These are phyloP conservation scores for Drosophila paranaensis DNA, from an alignment of 2,888 invertebrate species.

Conservation along the genomic window DNA sequence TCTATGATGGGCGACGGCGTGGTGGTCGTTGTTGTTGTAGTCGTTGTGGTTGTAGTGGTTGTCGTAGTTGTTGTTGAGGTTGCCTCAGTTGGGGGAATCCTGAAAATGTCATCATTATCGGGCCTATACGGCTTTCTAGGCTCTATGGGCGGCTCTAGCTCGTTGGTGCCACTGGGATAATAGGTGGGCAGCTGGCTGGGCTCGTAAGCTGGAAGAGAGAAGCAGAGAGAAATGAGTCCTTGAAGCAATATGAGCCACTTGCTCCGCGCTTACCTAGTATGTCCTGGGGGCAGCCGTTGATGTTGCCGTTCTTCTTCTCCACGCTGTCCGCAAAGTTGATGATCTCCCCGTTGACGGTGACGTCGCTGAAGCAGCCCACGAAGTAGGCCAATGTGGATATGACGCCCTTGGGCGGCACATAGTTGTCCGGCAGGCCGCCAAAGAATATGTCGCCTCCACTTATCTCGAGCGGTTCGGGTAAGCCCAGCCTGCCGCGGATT, in stretches of 20 bases:
- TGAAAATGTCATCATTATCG: slow-evolving; percentile 1
- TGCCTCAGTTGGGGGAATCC: neutral
- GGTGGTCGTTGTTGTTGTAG: slow-evolving; percentile 60
- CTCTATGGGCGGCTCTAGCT: slow-evolving; percentile 45
- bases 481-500: slow-evolving; percentile 85
- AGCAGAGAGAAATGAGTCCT: neutral
- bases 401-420: slow-evolving; percentile 86
- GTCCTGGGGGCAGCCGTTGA: slow-evolving; percentile 87
- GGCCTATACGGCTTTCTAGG: slow-evolving; percentile 9
- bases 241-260: too few relatives aligned
- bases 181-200: slow-evolving; percentile 66
- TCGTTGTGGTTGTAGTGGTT: slow-evolving; percentile 74
- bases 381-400: slow-evolving; percentile 88
- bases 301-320: slow-evolving; percentile 86
- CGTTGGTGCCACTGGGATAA: slow-evolving; percentile 78
- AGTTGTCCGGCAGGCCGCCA: slow-evolving; percentile 91
- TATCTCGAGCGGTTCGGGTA: slow-evolving; percentile 87
- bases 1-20: slow-evolving; percentile 40
- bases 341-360: slow-evolving; percentile 93
- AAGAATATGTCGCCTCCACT: slow-evolving; percentile 91
- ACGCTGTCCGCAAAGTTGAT: slow-evolving; percentile 91
- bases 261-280: slow-evolving; percentile 72
- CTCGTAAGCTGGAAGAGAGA: slow-evolving; percentile 77
- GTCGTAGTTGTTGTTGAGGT: slow-evolving; percentile 65
- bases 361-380: slow-evolving; percentile 96